Base-by-base conservation (phyloP, 2,888 invertebrate species). In the Nephrotoma appendiculata region DNA sequence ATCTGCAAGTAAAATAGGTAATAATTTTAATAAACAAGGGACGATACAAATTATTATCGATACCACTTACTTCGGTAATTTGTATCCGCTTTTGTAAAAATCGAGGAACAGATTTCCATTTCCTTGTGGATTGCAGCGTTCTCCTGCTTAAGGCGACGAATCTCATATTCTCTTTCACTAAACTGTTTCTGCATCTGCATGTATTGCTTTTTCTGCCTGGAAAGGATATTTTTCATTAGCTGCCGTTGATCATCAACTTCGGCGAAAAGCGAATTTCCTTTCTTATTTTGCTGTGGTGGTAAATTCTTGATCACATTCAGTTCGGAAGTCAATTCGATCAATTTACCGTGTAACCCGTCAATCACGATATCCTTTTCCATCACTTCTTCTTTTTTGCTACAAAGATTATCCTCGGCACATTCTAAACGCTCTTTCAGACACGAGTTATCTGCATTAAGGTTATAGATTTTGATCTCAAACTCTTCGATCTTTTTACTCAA, bases 221-320 rank as follows among this genome's bases (percentile, higher is more conserved):
- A 92, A 3, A 94, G 90, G 87, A 93, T 91, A 87, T 93, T 93
- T 11, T 93, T 93, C 94, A 94, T 94, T 88, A 92, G 93, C 89
- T 94, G 94, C 41, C 94, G 92, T 88, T 94, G 94, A 89, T 94
- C 94, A 88, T 94, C 94, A 0, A 94, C 94, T 89, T 94, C 94
- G 87, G 94, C 94, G 91, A 94, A 94, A 88, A 94, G 90, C 0
- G 94, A 94, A 89, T 94, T 94, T 0, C 94, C 94, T 90, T 94
- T 94, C 15, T 92, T 88, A 91, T 91, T 90, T 88, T 89, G 89
- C 84, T 89, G 88, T 19, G 90, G 89, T 0, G 91, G 90, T 0
- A 88, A 88, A 9, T 89, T 88, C 71, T 89, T 89, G 0, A 91
- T 87, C 86, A 89, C 41, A 0, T 90, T 89, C 84, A 92, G 88